Evolutionary conservation across 2,797 vertebrate genomes (phyloP).

Genomic region (Anguilla pacifica): DNA sequence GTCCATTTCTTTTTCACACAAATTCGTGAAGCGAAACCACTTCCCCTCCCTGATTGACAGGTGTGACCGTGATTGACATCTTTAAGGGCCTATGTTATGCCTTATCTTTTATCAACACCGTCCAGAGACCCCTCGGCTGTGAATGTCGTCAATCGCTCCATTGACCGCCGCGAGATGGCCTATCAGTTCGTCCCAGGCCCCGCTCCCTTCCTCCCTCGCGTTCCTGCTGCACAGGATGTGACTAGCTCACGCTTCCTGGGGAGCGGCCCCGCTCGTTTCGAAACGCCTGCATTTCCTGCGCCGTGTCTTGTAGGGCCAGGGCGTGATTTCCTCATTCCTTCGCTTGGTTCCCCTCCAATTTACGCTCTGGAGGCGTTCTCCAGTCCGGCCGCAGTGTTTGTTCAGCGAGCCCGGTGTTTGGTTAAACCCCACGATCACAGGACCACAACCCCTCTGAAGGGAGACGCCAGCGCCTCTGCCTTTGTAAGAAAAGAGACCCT

Average conservation of each 20-base stretch:
- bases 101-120: neutral
- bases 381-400: neutral
- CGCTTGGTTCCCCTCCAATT: neutral
- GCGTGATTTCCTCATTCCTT: conserved; percentile 18
- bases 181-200: conserved; percentile 7
- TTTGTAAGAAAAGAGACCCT: neutral
- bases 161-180: neutral
- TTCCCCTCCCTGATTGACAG: neutral
- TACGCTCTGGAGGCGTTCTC: neutral
- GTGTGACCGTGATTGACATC: neutral
- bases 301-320: neutral
- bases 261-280: neutral
- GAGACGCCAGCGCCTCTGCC: neutral
- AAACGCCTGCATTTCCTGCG: neutral
- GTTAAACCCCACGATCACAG: conserved; percentile 1
- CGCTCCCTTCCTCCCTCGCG: neutral
- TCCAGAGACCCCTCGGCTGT: neutral
- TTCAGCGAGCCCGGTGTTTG: conserved; percentile 5
- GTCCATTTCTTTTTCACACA: neutral
- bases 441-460: neutral
- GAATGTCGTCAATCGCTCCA: conserved; percentile 18
- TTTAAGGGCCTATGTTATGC: neutral
- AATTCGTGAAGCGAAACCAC: neutral
- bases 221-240: neutral
- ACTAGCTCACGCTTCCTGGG: neutral